Conservation (phyloP, 2,888 invertebrate species). For the Eristalis pertinax region DNA sequence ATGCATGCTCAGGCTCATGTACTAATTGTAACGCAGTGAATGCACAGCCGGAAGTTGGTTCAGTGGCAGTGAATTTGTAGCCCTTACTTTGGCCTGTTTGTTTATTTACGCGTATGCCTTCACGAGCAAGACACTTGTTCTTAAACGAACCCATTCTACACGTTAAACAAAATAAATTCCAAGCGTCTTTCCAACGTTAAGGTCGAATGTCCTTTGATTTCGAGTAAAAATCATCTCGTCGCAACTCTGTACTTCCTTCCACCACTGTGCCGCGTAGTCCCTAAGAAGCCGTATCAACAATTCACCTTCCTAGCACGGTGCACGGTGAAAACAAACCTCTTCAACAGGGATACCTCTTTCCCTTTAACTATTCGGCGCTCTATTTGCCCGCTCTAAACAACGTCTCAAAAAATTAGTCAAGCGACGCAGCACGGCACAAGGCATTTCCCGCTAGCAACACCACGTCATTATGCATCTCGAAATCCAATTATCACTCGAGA, state of each 20-base stretch:
- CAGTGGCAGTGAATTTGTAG: no score
- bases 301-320: neutral
- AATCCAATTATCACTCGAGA: constrained; percentile 23
- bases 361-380: neutral
- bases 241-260: neutral
- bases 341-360: neutral
- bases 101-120: no score
- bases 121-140: no score
- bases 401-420: neutral
- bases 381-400: neutral
- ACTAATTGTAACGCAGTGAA: no score
- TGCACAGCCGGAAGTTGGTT: no score
- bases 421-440: neutral
- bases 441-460: neutral
- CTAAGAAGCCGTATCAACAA: neutral
- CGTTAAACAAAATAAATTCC: no score
- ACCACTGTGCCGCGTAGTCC: neutral
- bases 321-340: neutral
- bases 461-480: neutral
- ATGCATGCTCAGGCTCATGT: no score
- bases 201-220: no score
- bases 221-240: no score
- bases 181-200: no score
- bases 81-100: no score
- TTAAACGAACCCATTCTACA: no score